Percentiles rank a stretch among this genome's conserved stretches.
Evolutionary conservation across 2,888 invertebrate genomes (phyloP).

Genomic region (Rambutsinella grinnellia): DNA sequence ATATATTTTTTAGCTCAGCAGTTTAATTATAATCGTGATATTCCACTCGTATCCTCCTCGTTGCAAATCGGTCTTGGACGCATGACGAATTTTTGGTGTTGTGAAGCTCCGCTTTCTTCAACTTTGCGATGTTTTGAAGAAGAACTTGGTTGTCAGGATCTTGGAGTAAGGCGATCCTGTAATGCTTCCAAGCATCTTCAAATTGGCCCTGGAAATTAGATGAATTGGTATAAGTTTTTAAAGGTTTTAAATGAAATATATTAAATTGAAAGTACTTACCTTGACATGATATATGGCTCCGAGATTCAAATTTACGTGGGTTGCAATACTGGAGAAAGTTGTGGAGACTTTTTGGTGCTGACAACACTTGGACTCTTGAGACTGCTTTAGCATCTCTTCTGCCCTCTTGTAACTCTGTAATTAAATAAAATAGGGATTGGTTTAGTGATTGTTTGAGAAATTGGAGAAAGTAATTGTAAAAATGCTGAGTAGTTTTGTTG

Average conservation of each 20-base stretch:
- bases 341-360: conserved; percentile 52
- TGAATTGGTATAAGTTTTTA: conserved; percentile 4
- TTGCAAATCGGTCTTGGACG: conserved; percentile 46
- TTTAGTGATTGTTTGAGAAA: too few species aligned
- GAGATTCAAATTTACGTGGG: conserved; percentile 64
- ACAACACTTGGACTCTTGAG: conserved; percentile 58
- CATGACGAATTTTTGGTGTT: conserved; percentile 58
- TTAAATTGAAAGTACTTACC: conserved; percentile 35
- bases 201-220: conserved; percentile 58
- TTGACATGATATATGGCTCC: conserved; percentile 65
- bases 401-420: conserved; percentile 63
- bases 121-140: conserved; percentile 64
- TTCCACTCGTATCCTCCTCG: conserved; percentile 38
- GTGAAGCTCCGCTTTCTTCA: conserved; percentile 64
- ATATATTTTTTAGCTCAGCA: background rate
- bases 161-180: conserved; percentile 61
- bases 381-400: conserved; percentile 57
- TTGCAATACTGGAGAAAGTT: conserved; percentile 58
- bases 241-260: background rate
- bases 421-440: conserved; percentile 18
- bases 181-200: conserved; percentile 63
- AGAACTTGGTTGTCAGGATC: conserved; percentile 64
- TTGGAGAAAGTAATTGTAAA: background rate
- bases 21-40: conserved; percentile 46
- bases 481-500: background rate